Base-by-base conservation (phyloP, 2,113 vertebrate species). In the Gasterosteus nipponicus region DNA sequence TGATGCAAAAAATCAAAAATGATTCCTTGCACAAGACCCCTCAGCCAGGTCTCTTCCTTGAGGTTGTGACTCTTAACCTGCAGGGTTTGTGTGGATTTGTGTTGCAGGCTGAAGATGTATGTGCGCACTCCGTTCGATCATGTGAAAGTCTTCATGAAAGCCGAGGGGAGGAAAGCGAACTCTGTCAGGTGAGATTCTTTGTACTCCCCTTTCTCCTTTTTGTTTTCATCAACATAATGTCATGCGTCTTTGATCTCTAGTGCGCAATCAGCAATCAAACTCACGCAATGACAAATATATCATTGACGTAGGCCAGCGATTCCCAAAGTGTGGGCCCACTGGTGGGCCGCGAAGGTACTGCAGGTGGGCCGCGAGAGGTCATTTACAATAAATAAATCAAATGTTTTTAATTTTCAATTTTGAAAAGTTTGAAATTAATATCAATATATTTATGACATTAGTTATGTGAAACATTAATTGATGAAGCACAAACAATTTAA, bases 91-190 rank as follows among this genome's bases (percentile, higher is more conserved):
- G 58, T 83, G 35, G 71, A 46, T 69, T 35, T 88, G 15, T 84
- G 77, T 94, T 94, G 82, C 92, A 99, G 97, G 84, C 93, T 99
- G 88, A 98, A 96, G 94, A 89, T 92, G 62, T 99, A 99, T 22
- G 92, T 88, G 4, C 75, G 61, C 41, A 56, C 83, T 81, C 89
- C 88, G 74, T 81, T 58, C 77, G 94, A 86, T 49, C 90, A 95
- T 19, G 67, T 97, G 49, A 94, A 87, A 79, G 94, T 99, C 88
- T 95, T 97, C 87, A 96, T 99, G 97, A 97, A 96, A 91, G 93
- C 95, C 18, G 97, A 98, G 79, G 93, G 95, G 71, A 94, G 93
- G 61, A 94, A 78, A 29, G 93, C 94, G 1, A 96, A 96, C 82
- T 94, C 94, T 61, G 1, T 93, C 77, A 96, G 95, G 97, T 98